Evolutionary conservation across 2,113 vertebrate species (phyloP), one percentile per base, ranked within the genome.

Genomic region (Eleginops maclovinus): DNA sequence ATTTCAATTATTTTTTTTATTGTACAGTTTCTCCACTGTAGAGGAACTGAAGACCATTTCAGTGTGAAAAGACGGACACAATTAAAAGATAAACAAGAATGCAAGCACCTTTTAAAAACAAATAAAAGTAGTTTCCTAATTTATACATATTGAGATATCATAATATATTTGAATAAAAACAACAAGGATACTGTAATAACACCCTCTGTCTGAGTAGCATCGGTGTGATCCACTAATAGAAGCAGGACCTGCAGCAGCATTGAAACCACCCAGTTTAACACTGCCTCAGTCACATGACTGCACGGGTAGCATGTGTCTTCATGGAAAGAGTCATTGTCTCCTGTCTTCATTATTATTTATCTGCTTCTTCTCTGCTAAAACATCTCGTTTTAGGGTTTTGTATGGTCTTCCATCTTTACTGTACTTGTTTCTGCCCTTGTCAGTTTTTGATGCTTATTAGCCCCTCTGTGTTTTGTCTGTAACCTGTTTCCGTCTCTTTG

Each of bases 391-490:
- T 81, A n/a, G 73, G 3, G 54, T 81, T 44, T 68, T 86, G 36
- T 85, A 15, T 77, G 24, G 31, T 76, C 62, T 81, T 75, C 36
- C 21, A 4, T 82, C 11, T 79, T 15, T 49, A 40, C 55, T 82
- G 19, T 75, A 28, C 77, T 41, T 77, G 56, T 77, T 51, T 72
- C 21, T 74, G 49, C 56, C 2, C 44, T 8, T 75, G 50, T 83
- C 28, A 50, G 21, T 78, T 71, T 66, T 24, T 77, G n/a, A 72
- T 71, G 67, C 51, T 67, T 72, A 43, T 91, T 71, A 73, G 47
- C 16, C 26, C 43, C 15, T 65, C 43, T 76, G 74, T 88, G 72
- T 46, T 83, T 87, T 85, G 79, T 88, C 60, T 86, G 59, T 89
- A 87, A 85, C 49, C 50, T 76, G 47, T 81, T 81, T 61, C 21